Conservation (phyloP, 2,113 vertebrate species). For the Paralichthys olivaceus region DNA sequence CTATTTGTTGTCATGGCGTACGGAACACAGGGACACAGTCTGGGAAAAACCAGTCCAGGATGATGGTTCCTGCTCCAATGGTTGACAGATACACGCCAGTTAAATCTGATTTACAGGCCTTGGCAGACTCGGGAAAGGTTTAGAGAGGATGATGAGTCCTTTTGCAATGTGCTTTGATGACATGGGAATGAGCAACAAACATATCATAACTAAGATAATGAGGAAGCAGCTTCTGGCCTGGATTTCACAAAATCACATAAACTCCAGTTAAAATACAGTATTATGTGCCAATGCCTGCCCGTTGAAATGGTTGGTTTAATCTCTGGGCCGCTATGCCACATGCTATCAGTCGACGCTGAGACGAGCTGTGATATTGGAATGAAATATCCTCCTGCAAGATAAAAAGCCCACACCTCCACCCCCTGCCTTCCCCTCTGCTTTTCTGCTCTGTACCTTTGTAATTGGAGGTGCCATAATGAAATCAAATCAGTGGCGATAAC, state of each 20-base stretch:
- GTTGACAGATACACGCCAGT: slow-evolving; percentile 58
- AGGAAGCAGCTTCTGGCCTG: slow-evolving; percentile 58
- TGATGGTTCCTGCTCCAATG: slow-evolving; percentile 17
- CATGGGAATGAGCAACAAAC: slow-evolving; percentile 56
- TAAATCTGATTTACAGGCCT: slow-evolving; percentile 63
- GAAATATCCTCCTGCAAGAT: slow-evolving; percentile 60
- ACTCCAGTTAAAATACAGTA: slow-evolving; percentile 56
- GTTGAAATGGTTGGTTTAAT: slow-evolving; percentile 57
- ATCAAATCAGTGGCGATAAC: slow-evolving; percentile 75
- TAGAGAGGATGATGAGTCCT: slow-evolving; percentile 52
- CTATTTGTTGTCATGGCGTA: slow-evolving; percentile 43
- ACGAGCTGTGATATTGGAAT: slow-evolving; percentile 67
- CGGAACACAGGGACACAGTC: slow-evolving; percentile 39
- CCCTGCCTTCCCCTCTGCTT: slow-evolving; percentile 30
- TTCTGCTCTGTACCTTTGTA: slow-evolving; percentile 65
- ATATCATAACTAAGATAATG: slow-evolving; percentile 55
- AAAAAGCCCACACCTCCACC: slow-evolving; percentile 57
- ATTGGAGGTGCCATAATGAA: slow-evolving; percentile 73
- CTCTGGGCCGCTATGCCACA: slow-evolving; percentile 51
- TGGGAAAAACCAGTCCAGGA: slow-evolving; percentile 46
- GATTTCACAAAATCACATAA: slow-evolving; percentile 56
- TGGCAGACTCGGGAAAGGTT: slow-evolving; percentile 50
- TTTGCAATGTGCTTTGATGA: slow-evolving; percentile 60
- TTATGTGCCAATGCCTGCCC: slow-evolving; percentile 53
- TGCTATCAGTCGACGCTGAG: slow-evolving; percentile 53